These are phyloP conservation scores for Cyprinella venusta DNA, from an alignment of 2,797 vertebrate genomes.

Conservation along the genomic window DNA sequence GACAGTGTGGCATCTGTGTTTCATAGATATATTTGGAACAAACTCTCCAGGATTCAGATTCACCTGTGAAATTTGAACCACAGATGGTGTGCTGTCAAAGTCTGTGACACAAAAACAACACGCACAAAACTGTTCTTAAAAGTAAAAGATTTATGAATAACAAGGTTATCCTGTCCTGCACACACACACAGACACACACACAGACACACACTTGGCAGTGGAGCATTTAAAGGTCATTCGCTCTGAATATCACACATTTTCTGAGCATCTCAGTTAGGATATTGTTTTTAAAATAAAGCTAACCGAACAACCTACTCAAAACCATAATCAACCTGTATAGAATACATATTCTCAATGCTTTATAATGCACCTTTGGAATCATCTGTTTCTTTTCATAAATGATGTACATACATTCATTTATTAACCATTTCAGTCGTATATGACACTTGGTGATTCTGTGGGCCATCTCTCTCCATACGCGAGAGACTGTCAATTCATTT, in stretches of 20 bases:
- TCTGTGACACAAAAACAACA: constrained; percentile 14
- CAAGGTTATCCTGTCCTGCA: neutral
- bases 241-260: constrained; percentile 8
- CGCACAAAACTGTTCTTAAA: neutral
- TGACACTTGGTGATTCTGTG: too few relatives aligned
- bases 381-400: neutral
- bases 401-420: neutral
- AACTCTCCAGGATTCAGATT: constrained; percentile 28
- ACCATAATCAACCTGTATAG: neutral
- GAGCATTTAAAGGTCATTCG: constrained; percentile 29
- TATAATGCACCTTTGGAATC: neutral
- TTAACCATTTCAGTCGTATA: neutral
- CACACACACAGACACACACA: neutral
- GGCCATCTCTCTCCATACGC: too few relatives aligned
- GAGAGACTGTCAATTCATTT: too few relatives aligned
- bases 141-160: neutral
- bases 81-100: constrained; percentile 25
- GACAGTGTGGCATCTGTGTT: constrained; percentile 1
- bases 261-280: neutral
- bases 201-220: neutral
- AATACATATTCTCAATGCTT: neutral
- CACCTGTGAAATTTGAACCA: constrained; percentile 9
- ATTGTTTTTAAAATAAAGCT: neutral
- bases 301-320: neutral
- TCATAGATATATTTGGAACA: constrained; percentile 7